These are phyloP conservation scores for Heliconius erato DNA, from an alignment of 2,888 invertebrate genomes.

Conservation along the genomic window DNA sequence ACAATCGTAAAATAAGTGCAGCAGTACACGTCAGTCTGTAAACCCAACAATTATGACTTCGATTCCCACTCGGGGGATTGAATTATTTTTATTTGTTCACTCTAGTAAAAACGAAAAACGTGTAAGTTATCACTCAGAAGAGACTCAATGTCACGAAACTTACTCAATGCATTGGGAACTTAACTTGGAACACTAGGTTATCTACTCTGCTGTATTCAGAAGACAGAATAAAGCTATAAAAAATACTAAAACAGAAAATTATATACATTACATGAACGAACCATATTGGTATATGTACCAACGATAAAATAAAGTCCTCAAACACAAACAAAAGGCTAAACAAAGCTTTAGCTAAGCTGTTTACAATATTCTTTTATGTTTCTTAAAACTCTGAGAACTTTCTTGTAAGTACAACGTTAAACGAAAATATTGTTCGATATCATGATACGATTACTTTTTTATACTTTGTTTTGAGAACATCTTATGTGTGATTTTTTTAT, in stretches of 20 bases:
- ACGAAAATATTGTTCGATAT: constrained; percentile 18
- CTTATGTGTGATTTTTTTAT: not conserved
- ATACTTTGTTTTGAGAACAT: not conserved
- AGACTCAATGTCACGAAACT: too few relatives aligned
- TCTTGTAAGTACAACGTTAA: constrained; percentile 25
- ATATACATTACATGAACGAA: not conserved
- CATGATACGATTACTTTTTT: constrained; percentile 19
- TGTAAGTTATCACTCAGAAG: too few relatives aligned
- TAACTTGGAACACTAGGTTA: too few relatives aligned
- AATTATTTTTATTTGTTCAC: too few relatives aligned
- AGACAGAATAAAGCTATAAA: too few relatives aligned
- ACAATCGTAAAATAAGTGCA: too few relatives aligned
- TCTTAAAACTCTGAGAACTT: constrained; percentile 20
- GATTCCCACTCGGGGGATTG: too few relatives aligned
- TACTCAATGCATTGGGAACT: too few relatives aligned
- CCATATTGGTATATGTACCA: not conserved
- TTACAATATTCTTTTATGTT: constrained; percentile 31
- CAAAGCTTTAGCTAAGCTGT: constrained; percentile 27
- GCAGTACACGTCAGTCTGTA: too few relatives aligned
- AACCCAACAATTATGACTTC: too few relatives aligned
- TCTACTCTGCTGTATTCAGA: too few relatives aligned
- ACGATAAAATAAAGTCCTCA: constrained; percentile 17
- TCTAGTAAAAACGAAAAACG: too few relatives aligned
- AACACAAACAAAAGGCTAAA: constrained; percentile 27
- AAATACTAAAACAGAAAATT: not conserved